Evolutionary conservation across 2,113 vertebrate species (phyloP).

Genomic region (Poeciliopsis turrubarensis): DNA sequence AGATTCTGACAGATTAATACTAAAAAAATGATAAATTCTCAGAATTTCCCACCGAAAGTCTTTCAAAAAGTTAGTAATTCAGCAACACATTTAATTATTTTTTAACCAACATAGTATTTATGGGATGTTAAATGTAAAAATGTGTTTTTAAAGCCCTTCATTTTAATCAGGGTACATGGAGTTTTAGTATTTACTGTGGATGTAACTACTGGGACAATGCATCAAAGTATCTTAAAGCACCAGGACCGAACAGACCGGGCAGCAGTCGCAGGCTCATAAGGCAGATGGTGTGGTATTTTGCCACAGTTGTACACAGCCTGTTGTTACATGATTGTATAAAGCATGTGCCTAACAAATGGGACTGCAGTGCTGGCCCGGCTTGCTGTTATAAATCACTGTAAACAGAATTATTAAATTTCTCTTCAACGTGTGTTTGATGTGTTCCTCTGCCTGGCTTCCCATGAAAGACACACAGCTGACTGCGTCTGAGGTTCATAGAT

Average conservation of each 20-base stretch:
- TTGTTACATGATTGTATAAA: constrained; percentile 73
- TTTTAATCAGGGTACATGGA: not conserved
- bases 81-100: not conserved
- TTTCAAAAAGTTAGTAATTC: not conserved
- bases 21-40: too few relatives aligned
- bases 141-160: not conserved
- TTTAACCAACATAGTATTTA: not conserved
- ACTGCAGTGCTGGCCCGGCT: constrained; percentile 52
- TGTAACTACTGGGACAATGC: not conserved
- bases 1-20: too few relatives aligned
- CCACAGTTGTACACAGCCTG: constrained; percentile 56
- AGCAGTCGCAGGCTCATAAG: constrained; percentile 56
- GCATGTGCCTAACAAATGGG: constrained; percentile 75
- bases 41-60: not conserved
- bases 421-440: constrained; percentile 55
- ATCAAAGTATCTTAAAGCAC: constrained; percentile 4
- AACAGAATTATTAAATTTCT: constrained; percentile 67
- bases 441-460: constrained; percentile 40
- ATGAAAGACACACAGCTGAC: not conserved
- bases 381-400: constrained; percentile 62
- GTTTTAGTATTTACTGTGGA: not conserved
- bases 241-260: constrained; percentile 52
- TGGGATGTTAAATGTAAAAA: not conserved
- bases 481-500: not conserved
- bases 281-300: constrained; percentile 78